Evolutionary conservation across 1,140 invertebrate genomes (phyloP).

Genomic region (Sitobion miscanthi): DNA sequence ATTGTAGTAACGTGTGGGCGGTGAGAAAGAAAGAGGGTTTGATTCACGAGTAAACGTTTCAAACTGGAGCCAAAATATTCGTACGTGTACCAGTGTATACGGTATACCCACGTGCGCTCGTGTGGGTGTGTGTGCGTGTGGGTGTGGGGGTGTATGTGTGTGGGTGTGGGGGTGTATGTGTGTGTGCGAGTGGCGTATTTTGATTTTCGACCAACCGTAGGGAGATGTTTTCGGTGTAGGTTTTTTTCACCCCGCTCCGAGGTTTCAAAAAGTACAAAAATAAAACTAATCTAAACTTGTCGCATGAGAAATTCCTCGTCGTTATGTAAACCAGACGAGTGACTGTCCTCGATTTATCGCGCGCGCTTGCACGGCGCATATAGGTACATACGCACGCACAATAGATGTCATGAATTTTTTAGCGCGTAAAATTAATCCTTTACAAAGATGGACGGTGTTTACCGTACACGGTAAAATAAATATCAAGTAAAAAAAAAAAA

Average conservation of each 20-base stretch:
- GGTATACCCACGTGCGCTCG: not conserved
- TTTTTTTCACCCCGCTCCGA: not conserved
- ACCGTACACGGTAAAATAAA: too few relatives aligned
- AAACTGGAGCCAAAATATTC: conserved; percentile 32
- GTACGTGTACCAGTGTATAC: not conserved
- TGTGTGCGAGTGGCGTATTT: not conserved
- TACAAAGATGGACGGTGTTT: too few relatives aligned
- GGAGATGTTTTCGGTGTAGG: not conserved
- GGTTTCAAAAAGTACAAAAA: not conserved
- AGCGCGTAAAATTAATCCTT: too few relatives aligned
- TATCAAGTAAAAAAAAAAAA: too few relatives aligned
- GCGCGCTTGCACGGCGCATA: not conserved
- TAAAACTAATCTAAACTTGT: conserved; percentile 32
- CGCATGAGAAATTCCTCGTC: not conserved
- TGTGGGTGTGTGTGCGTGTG: not conserved
- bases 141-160: too few relatives aligned
- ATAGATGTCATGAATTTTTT: too few relatives aligned
- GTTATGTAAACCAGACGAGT: conserved; percentile 4
- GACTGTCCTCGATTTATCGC: not conserved
- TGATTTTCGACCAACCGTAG: not conserved
- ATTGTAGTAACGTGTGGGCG: not conserved
- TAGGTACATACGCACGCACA: too few relatives aligned
- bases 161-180: too few relatives aligned
- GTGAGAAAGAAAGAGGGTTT: conserved; percentile 14
- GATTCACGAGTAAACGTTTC: conserved; percentile 47